Percentiles rank a stretch among this genome's conserved stretches.
These are phyloP conservation scores for Felis catus DNA, from an alignment of 2,113 vertebrate species.

Conservation along the genomic window DNA sequence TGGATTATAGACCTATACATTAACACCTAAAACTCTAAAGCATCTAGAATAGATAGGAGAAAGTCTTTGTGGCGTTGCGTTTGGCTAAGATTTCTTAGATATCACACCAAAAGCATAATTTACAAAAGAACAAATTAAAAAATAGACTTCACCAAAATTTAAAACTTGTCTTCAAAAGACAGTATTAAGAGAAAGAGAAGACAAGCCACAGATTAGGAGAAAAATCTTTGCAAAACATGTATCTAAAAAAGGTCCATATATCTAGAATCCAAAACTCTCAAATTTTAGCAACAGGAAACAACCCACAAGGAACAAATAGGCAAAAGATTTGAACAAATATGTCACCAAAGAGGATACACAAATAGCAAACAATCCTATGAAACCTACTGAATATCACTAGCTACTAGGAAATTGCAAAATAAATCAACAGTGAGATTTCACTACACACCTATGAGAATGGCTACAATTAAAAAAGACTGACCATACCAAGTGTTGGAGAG, in stretches of 20 bases:
- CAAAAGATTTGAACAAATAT: background rate
- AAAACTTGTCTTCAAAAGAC: background rate
- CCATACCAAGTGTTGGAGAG: background rate
- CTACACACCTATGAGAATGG: background rate
- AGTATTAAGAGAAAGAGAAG: background rate
- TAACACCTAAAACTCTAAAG: background rate
- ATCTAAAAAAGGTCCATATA: background rate
- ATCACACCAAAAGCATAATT: background rate
- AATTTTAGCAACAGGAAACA: background rate
- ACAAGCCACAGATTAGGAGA: background rate
- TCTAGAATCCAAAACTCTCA: background rate
- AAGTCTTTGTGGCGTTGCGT: background rate
- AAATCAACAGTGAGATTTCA: background rate
- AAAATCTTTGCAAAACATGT: background rate
- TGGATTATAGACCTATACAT: background rate
- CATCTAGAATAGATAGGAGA: background rate
- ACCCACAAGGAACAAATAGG: background rate
- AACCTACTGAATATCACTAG: background rate
- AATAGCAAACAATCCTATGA: background rate
- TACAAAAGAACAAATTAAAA: background rate
- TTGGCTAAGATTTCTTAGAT: background rate
- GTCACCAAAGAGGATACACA: background rate
- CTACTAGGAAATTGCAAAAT: background rate
- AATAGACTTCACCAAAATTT: background rate
- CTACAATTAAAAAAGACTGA: background rate